Evolutionary conservation across 30 jellyfish, hydroid and myxozoan genomes (phyloP), one percentile per base, ranked within the genome.

Genomic region (Aurelia sp.): DNA sequence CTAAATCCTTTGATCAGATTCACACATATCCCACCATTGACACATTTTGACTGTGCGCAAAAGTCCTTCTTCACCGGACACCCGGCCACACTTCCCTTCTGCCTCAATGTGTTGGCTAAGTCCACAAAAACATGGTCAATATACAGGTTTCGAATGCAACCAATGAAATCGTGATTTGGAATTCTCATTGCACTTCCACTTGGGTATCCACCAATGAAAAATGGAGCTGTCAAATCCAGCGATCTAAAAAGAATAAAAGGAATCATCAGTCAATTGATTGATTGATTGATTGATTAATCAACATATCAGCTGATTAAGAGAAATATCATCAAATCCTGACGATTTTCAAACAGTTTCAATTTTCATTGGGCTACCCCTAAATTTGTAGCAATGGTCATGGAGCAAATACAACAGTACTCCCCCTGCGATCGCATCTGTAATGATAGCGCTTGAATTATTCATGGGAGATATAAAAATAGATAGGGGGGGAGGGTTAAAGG

Each of bases 161-260:
- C 99, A 84, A 66, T 86, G 81, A 81, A 94, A 79, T 85, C 97
- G 68, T 75, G 30, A 23, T 65, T 44, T 23, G 85, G 82, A 13
- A 86, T 64, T 40, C 80, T 79, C 81, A 84, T 65, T 31, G 61
- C 62, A 62, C 80, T 47, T 12, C 76, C 89, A 48, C 65, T 51
- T 3, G 96, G 97, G 55, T 74, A 79, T 48, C 99, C 99, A 19
- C 99, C 99, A 64, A 94, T 89, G 84, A 71, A 75, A 27, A 89
- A 80, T 35, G 99, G 99, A 27, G 97, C 95, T 11, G 95, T 62
- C 37, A 94, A 90, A 75, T 94, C 99, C 73, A 94, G 86, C 10
- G 99, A 89, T 30, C 99, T 94, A 72, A 72, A 59, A 44, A 21
- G 2, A 51, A 68, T n/a, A n/a, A 60, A 55, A 57, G 22, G n/a